Base-by-base conservation (phyloP, 1,140 invertebrate species). In the Chelonus insularis region DNA sequence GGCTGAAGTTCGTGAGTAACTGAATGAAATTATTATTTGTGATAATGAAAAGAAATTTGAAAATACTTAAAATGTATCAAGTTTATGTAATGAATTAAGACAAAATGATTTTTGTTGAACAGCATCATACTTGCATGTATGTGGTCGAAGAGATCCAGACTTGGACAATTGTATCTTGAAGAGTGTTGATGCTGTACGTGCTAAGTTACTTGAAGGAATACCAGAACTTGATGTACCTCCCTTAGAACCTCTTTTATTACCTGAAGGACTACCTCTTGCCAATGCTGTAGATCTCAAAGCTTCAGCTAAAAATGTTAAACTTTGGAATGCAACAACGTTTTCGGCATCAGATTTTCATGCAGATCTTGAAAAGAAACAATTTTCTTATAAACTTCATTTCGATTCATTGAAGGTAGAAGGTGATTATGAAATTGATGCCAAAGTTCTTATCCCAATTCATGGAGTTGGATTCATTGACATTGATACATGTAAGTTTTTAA, bases 111-210 rank as follows among this genome's bases (percentile, higher is more conserved):
- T n/a, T n/a, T n/a, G n/a, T n/a, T n/a, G n/a, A n/a, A n/a, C 79
- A 91, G 89, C 89, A 9, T 77, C 82, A 1, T 90, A 87, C 70
- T 83, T 91, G 0, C 78, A 86, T 37, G 64, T 87, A 8, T 91
- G 89, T 66, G 85, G 86, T 57, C 81, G 85, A 0, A 83, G 82
- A 39, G 84, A 88, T 70, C 83, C 83, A 0, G 79, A 87, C 0
- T 68, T 90, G 0, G 77, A 85, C 55, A 68, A 81, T 1, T 91
- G 89, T 64, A 78, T 87, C 0, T 65, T 69, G 12, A 74, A 86
- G 3, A 85, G 86, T 4, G 82, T 89, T 1, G 70, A 82, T 9
- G 56, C 48, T 2, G 45, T 91, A 1, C 75, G 79, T 37, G 80
- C 82, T 0, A 77, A 83, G 1, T 68, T 90, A 0, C 68, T 70